Conservation (phyloP, 1,140 invertebrate genomes). For the Calephelis virginiensis region DNA sequence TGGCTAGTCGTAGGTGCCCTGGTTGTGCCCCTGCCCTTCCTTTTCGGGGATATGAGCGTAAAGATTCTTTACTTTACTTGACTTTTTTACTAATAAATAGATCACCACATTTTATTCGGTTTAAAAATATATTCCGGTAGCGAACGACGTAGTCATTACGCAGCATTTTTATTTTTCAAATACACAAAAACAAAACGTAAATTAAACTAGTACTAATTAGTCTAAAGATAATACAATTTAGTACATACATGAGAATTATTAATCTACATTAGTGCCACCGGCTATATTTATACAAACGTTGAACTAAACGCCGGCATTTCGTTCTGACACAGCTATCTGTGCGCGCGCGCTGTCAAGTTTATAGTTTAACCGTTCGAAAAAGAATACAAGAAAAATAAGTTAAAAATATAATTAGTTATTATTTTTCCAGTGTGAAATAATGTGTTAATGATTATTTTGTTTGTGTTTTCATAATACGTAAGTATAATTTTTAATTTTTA, state of each 20-base stretch:
- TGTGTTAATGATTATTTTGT: slow-evolving; percentile 6
- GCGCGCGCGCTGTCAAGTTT: neutral
- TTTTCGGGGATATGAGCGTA: no score
- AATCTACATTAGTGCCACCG: neutral
- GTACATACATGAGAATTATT: neutral
- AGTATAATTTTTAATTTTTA: neutral
- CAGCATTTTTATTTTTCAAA: no score
- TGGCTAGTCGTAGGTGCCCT: neutral
- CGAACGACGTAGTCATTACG: no score
- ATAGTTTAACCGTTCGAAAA: neutral
- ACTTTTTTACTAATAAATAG: no score
- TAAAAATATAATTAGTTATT: neutral
- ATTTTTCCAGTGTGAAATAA: neutral
- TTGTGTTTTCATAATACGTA: neutral
- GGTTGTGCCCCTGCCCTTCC: no score
- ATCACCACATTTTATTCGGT: no score
- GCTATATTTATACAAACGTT: slow-evolving; percentile 7
- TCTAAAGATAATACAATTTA: no score
- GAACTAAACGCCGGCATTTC: slow-evolving; percentile 5
- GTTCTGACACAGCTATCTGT: neutral
- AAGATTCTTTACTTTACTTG: no score
- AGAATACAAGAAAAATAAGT: neutral
- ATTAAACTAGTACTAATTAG: no score
- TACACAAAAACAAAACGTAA: no score
- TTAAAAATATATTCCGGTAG: no score